Base-by-base conservation (phyloP, 2,113 vertebrate genomes). In the Solea senegalensis region DNA sequence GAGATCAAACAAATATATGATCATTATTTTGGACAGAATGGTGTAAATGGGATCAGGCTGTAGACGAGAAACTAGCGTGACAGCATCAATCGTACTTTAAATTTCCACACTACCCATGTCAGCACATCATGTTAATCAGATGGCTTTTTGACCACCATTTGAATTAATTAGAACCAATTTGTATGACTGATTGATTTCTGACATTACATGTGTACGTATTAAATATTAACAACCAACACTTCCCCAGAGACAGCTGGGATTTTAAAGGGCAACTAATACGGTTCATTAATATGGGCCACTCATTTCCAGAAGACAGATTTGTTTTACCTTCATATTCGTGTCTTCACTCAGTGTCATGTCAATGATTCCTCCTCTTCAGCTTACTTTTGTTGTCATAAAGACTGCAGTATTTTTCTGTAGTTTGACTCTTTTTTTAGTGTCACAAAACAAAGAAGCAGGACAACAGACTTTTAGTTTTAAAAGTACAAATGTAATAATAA, bases 221-320 rank as follows among this genome's bases (percentile, higher is more conserved):
- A 93, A 93, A 92, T 92, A 92, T 93, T 92, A 93, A 92, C 89
- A 87, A 83, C 66, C 51, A 76, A 64, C 88, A 79, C 81, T 91
- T 92, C 85, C 87, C 76, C 52, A 26, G 78, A 86, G 92, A 90
- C 81, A 83, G 88, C 88, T 76, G 81, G 71, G 83, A 86, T 88
- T 92, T 90, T 91, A 93, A 94, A 93, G 92, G 92, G 89, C 86
- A 91, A 73, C 81, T 90, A 71, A 41, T 79, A 74, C 44, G 83
- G 63, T 70, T 93, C 87, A 92, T 94, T 92, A 91, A 93, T 92
- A 88, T 79, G 82, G 62, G 72, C 70, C 63, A 67, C 78, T 89
- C 78, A 59, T 78, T 71, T 82, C 56, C 44, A 64, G 62, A 72
- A 53, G 80, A 81, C 79, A 62, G 76, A 81, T 88, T 86, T 90